Percentiles rank a stretch among this genome's conserved stretches.
Conservation (phyloP, 30 jellyfish, hydroid and myxozoan species). For the Hydra vulgaris region DNA sequence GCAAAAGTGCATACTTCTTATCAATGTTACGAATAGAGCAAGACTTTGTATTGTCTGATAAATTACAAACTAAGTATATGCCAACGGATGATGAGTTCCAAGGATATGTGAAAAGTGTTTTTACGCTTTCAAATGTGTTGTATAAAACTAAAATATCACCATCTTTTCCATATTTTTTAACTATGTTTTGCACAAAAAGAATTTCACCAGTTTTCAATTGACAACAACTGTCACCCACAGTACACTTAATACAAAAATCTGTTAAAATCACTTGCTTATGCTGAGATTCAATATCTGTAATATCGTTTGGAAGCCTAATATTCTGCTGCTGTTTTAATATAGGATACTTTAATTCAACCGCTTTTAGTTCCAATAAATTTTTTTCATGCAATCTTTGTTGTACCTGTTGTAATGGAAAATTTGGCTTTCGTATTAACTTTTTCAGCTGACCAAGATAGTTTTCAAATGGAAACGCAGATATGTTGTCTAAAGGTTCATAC, state of each 20-base stretch:
- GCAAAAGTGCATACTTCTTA: background rate
- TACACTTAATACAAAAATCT: background rate
- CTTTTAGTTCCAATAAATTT: background rate
- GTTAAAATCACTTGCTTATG: background rate
- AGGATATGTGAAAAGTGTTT: background rate
- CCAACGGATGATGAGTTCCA: background rate
- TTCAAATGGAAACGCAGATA: background rate
- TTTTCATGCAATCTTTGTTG: background rate
- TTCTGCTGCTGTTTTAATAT: background rate
- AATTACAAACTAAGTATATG: background rate
- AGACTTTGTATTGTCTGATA: background rate
- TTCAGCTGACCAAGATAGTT: conserved; percentile 12
- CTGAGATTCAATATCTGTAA: background rate
- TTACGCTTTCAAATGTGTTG: background rate
- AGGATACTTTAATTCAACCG: background rate
- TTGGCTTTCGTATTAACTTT: background rate
- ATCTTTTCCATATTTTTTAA: background rate
- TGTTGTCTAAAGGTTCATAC: background rate
- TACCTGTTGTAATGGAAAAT: background rate
- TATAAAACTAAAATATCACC: background rate
- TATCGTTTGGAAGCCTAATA: background rate
- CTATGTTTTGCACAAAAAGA: background rate
- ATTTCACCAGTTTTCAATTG: background rate
- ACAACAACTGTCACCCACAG: background rate
- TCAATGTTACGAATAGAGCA: background rate